Percentiles rank a stretch among this genome's conserved stretches.
These are phyloP conservation scores for Drosophila affinis DNA, from an alignment of 2,888 invertebrate genomes.

Conservation along the genomic window DNA sequence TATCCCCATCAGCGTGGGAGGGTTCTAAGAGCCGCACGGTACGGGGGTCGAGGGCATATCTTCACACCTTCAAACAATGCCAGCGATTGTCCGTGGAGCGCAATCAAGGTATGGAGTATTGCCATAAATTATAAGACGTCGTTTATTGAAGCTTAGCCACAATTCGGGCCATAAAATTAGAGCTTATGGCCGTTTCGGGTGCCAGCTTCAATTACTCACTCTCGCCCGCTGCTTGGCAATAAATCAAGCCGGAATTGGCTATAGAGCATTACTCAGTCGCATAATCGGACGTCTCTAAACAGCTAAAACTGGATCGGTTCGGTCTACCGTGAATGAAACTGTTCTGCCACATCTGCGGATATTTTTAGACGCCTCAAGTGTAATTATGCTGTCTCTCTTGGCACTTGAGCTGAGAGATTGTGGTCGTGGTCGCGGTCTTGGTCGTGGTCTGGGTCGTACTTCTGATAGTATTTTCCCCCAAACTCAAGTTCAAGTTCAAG, in stretches of 20 bases:
- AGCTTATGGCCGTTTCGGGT: slow-evolving; percentile 44
- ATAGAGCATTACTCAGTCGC: slow-evolving; percentile 39
- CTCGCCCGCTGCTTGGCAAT: slow-evolving; percentile 34
- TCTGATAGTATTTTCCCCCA: slow-evolving; percentile 50
- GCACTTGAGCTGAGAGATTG: slow-evolving; percentile 38
- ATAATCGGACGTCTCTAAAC: slow-evolving; percentile 3
- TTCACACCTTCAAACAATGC: slow-evolving; percentile 69
- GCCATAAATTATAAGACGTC: slow-evolving; percentile 61
- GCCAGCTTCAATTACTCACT: slow-evolving; percentile 62
- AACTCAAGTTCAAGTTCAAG: slow-evolving; percentile 28
- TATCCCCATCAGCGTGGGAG: slow-evolving; percentile 22
- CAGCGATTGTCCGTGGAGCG: slow-evolving; percentile 38
- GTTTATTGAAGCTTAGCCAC: slow-evolving; percentile 44
- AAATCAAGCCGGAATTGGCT: slow-evolving; percentile 62
- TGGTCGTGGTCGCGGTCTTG: slow-evolving; percentile 27
- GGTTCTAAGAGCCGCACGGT: slow-evolving; percentile 6
- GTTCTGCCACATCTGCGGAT: slow-evolving; percentile 25
- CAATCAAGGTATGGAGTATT: slow-evolving; percentile 36
- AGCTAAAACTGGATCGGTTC: slow-evolving; percentile 11
- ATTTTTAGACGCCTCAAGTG: slow-evolving; percentile 49
- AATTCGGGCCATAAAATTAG: slow-evolving; percentile 49
- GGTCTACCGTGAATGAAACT: slow-evolving; percentile 32
- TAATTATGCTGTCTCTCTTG: slow-evolving; percentile 59
- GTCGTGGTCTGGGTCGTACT: slow-evolving; percentile 27
- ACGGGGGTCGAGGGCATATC: slow-evolving; percentile 22